Percentiles rank a stretch among this genome's conserved stretches.
Conservation (phyloP, 2,113 vertebrate genomes). For the Tragelaphus strepsiceros region DNA sequence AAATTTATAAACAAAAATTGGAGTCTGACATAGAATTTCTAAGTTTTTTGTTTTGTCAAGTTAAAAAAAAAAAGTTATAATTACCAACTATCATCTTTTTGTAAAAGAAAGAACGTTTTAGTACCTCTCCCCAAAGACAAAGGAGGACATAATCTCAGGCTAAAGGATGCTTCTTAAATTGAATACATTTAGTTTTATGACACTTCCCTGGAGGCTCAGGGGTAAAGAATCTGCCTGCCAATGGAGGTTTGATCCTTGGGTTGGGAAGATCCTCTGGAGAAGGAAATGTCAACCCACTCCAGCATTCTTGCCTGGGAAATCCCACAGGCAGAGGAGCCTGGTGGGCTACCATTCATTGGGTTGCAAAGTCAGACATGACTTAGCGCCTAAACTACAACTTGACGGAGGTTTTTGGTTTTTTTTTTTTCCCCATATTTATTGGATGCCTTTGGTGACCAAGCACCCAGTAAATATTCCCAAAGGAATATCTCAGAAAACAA, state of each 20-base stretch:
- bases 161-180: not conserved
- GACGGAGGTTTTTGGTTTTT: not conserved
- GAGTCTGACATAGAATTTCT: not conserved
- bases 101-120: not conserved
- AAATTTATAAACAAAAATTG: not conserved
- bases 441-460: not conserved
- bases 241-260: not conserved
- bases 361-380: not conserved
- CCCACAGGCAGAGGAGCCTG: not conserved
- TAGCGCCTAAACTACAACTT: not conserved
- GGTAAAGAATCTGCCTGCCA: not conserved
- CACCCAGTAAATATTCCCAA: not conserved
- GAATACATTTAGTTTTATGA: not conserved
- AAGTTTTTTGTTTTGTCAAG: not conserved
- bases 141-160: not conserved
- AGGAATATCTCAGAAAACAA: conserved; percentile 12
- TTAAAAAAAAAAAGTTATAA: not conserved
- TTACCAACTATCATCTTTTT: not conserved
- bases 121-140: not conserved
- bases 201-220: not conserved
- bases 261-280: not conserved
- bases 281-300: not conserved
- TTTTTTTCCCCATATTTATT: not conserved
- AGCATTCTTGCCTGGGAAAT: not conserved
- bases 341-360: not conserved